Conservation (phyloP, 2,888 invertebrate species). For the Athalia rosae region DNA sequence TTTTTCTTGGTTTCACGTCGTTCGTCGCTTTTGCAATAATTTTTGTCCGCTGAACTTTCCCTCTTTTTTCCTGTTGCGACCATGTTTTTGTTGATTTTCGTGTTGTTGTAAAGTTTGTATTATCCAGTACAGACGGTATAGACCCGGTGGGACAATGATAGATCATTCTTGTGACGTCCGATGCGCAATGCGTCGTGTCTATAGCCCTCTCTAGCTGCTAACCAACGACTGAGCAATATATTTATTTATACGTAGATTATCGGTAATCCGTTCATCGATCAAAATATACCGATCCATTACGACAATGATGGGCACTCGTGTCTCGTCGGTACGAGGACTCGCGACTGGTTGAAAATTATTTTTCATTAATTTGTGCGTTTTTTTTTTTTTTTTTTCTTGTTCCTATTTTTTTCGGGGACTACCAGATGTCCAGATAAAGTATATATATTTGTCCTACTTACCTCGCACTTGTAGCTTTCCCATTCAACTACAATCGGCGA, state of each 20-base stretch:
- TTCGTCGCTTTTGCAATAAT: neutral
- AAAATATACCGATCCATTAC: constrained; percentile 49
- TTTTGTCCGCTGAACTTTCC: neutral
- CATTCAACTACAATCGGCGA: constrained; percentile 16
- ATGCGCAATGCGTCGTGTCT: constrained; percentile 37
- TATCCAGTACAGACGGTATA: constrained; percentile 22
- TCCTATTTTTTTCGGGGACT: constrained; percentile 1
- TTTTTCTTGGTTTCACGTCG: neutral
- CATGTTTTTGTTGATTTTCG: constrained; percentile 28
- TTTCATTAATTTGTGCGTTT: neutral
- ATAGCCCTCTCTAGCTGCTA: constrained; percentile 30
- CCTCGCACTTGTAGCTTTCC: neutral
- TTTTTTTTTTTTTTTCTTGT: constrained; percentile 5
- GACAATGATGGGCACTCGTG: constrained; percentile 46
- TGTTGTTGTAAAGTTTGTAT: constrained; percentile 20
- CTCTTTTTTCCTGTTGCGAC: too few relatives aligned
- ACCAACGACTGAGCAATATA: constrained; percentile 49
- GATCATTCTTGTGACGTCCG: constrained; percentile 44
- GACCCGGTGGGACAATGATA: constrained; percentile 41
- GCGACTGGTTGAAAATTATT: neutral
- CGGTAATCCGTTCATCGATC: constrained; percentile 47
- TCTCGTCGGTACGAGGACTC: constrained; percentile 18
- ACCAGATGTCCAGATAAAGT: constrained; percentile 1
- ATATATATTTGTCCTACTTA: constrained; percentile 12
- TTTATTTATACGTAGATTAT: constrained; percentile 48